phyloP scores from a whole-genome alignment of 1,140 invertebrate genomes.

The Megalonaias nervosa region DNA sequence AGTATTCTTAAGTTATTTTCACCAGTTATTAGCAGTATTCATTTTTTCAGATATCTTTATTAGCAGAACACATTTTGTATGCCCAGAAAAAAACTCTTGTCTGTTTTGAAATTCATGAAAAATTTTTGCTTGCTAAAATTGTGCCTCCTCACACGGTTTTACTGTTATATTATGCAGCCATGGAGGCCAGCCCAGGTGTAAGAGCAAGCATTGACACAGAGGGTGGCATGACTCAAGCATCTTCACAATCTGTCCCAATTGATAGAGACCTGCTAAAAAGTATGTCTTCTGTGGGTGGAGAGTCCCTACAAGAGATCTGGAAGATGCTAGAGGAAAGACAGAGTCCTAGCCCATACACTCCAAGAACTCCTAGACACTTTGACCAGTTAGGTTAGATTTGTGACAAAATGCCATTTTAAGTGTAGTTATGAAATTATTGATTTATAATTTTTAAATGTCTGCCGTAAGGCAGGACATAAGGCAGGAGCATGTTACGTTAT shows the following conservation, averaged over 20 bases:
- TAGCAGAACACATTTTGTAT: too few relatives aligned
- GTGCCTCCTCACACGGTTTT: too few relatives aligned
- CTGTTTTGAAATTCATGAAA: too few relatives aligned
- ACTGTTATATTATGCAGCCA: conserved; percentile 4
- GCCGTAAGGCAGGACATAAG: not conserved
- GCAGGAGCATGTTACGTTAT: not conserved
- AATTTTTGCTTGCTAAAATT: too few relatives aligned
- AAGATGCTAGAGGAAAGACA: conserved; percentile 57
- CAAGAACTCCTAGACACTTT: conserved; percentile 7
- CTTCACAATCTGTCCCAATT: conserved; percentile 3
- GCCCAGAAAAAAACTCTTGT: too few relatives aligned
- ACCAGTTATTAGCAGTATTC: too few relatives aligned
- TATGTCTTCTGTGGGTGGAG: conserved; percentile 61
- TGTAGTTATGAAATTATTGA: not conserved
- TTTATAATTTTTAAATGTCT: not conserved
- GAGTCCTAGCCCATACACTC: conserved; percentile 41
- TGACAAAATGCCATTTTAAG: not conserved
- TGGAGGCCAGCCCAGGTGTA: conserved; percentile 34
- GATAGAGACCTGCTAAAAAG: conserved; percentile 44
- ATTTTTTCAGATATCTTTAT: too few relatives aligned
- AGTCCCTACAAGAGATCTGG: conserved; percentile 65
- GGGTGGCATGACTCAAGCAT: conserved; percentile 13
- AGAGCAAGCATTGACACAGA: conserved; percentile 32
- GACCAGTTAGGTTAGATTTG: not conserved
- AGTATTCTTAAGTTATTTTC: too few relatives aligned